Evolutionary conservation across 2,888 invertebrate genomes (phyloP).

Genomic region (Pocota personata): DNA sequence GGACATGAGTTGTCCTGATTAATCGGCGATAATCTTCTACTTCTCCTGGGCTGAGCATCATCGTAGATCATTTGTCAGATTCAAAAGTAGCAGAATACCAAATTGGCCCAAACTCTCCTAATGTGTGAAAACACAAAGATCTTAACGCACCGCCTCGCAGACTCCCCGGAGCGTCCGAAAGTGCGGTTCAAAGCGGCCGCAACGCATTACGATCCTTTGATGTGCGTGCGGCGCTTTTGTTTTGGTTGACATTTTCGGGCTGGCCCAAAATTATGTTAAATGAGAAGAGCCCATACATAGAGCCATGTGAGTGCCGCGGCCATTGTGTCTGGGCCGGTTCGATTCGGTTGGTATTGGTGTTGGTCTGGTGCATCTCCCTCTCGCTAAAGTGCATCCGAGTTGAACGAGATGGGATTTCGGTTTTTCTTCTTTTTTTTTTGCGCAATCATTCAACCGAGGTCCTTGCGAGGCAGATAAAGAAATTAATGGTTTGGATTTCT

Average conservation of each 20-base stretch:
- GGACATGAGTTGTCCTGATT: constrained; percentile 14
- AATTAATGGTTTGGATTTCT: constrained; percentile 65
- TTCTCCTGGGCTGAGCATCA: not conserved
- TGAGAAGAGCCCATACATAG: constrained; percentile 20
- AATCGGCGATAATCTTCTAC: constrained; percentile 23
- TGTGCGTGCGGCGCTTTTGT: constrained; percentile 81
- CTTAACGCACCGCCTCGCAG: constrained; percentile 63
- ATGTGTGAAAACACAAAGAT: constrained; percentile 73
- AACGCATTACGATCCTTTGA: constrained; percentile 80
- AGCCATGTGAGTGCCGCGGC: constrained; percentile 29
- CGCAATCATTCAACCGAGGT: constrained; percentile 65
- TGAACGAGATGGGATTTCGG: not conserved
- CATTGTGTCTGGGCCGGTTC: constrained; percentile 47
- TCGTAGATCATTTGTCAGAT: constrained; percentile 58
- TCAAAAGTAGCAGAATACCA: constrained; percentile 24
- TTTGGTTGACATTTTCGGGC: constrained; percentile 82
- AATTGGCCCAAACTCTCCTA: constrained; percentile 50
- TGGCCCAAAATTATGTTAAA: constrained; percentile 70
- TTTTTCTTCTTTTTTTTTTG: constrained; percentile 39
- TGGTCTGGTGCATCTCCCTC: constrained; percentile 44
- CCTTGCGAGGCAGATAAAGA: constrained; percentile 62
- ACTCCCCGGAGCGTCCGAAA: constrained; percentile 48
- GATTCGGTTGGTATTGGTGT: not conserved
- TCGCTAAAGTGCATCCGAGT: not conserved
- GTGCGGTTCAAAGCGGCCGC: constrained; percentile 82